Percentiles rank a stretch among this genome's conserved stretches.
phyloP scores from a whole-genome alignment of 1,140 invertebrate genomes.

The Stenopsyche tienmushanensis region DNA sequence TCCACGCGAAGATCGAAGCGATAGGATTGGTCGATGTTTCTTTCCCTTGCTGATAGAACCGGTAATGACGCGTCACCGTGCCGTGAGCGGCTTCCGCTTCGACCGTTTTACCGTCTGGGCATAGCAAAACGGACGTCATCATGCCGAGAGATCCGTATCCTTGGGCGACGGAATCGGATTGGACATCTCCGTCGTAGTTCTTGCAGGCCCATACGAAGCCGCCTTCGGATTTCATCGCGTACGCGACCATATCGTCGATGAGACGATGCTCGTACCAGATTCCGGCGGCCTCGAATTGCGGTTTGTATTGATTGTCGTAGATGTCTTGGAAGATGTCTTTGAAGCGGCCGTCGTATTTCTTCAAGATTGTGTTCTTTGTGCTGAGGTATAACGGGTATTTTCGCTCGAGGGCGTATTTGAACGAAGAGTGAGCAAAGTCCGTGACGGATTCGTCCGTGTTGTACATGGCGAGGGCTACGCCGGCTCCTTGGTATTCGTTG shows the following conservation, averaged over 20 bases:
- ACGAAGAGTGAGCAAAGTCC: constrained; percentile 92
- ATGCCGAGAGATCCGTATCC: constrained; percentile 90
- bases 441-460: constrained; percentile 92
- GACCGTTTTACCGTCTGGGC: constrained; percentile 95
- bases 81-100: constrained; percentile 98
- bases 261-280: constrained; percentile 98
- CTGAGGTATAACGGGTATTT: constrained; percentile 92
- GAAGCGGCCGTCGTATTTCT: constrained; percentile 97
- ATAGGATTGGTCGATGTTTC: constrained; percentile 98
- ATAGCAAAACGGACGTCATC: constrained; percentile 94
- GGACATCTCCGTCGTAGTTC: constrained; percentile 99
- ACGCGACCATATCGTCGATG: constrained; percentile 99
- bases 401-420: constrained; percentile 85
- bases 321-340: constrained; percentile 99
- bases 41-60: constrained; percentile 92
- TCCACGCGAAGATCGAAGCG: constrained; percentile 99
- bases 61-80: constrained; percentile 93
- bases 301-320: constrained; percentile 89
- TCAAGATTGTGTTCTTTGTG: constrained; percentile 99
- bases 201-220: constrained; percentile 99
- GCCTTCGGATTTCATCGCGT: constrained; percentile 96
- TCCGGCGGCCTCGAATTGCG: constrained; percentile 77
- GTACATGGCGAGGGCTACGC: constrained; percentile 93
- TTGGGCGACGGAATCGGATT: constrained; percentile 96
- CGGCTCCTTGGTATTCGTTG: constrained; percentile 82